Evolutionary conservation across 2,113 vertebrate genomes (phyloP).

Genomic region (Oreochromis spilurus): DNA sequence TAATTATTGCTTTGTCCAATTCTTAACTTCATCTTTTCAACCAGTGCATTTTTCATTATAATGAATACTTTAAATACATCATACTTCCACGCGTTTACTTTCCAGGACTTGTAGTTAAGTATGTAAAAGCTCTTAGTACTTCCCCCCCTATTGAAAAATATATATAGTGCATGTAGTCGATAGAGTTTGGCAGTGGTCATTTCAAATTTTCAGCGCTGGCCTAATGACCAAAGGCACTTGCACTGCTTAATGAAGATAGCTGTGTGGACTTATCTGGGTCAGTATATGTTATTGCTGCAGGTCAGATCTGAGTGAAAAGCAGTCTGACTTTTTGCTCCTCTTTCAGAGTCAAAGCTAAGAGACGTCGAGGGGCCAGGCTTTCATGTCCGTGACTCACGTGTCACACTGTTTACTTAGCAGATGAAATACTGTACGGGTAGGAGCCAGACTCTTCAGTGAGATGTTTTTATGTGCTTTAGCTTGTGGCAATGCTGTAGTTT

Average conservation of each 20-base stretch:
- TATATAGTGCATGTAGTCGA: not conserved
- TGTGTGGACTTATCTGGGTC: slow-evolving; percentile 32
- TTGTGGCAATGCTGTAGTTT: not conserved
- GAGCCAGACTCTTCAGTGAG: not conserved
- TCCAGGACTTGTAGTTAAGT: not conserved
- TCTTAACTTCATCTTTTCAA: not conserved
- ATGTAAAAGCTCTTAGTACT: not conserved
- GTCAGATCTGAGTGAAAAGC: slow-evolving; percentile 21
- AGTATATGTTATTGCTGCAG: slow-evolving; percentile 20
- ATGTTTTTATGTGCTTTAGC: not conserved
- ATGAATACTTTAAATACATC: not conserved
- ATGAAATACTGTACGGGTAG: not conserved
- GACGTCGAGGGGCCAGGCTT: not conserved
- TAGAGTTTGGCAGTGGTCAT: not conserved
- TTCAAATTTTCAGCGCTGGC: not conserved
- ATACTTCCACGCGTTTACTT: not conserved
- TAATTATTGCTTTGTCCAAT: not conserved
- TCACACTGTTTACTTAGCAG: not conserved
- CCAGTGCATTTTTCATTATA: not conserved
- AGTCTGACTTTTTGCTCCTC: not conserved
- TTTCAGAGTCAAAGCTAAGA: not conserved
- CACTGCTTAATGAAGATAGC: slow-evolving; percentile 20
- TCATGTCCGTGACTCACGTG: not conserved
- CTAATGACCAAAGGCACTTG: slow-evolving; percentile 11
- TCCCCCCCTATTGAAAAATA: not conserved